Conservation (phyloP, 1,140 invertebrate genomes). For the Leptinotarsa undecemlineata region DNA sequence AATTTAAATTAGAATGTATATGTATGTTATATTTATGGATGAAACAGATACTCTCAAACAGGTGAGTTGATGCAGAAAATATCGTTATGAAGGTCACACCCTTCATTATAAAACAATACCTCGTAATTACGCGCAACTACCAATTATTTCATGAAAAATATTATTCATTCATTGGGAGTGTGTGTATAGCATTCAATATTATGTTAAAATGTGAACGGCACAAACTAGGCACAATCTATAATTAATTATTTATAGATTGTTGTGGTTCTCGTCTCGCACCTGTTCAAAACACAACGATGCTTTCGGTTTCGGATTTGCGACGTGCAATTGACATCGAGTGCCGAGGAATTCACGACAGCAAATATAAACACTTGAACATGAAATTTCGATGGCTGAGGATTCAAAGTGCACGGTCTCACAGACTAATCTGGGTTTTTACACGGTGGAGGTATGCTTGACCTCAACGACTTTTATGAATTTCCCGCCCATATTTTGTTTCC, state of each 20-base stretch:
- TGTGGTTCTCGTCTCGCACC: neutral
- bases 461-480: too few species aligned
- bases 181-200: neutral
- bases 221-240: neutral
- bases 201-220: constrained; percentile 14
- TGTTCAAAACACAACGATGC: constrained; percentile 16
- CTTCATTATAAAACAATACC: constrained; percentile 10
- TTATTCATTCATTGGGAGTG: constrained; percentile 20
- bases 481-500: too few species aligned
- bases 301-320: neutral
- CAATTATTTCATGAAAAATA: constrained; percentile 11
- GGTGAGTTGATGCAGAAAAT: neutral
- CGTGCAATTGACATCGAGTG: constrained; percentile 8
- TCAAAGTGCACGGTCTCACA: neutral
- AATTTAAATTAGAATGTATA: constrained; percentile 5
- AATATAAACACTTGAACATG: neutral
- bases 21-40: neutral
- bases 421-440: too few species aligned
- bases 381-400: neutral
- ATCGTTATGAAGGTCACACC: constrained; percentile 13
- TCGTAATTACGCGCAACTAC: constrained; percentile 4
- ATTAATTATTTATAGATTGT: constrained; percentile 12
- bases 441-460: too few species aligned
- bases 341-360: neutral
- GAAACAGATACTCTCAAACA: neutral